A percentile compares a stretch with the other conserved stretches of the same genome.
These are phyloP conservation scores for Enteromius paludinosus DNA, from an alignment of 2,797 vertebrate species.

Conservation along the genomic window DNA sequence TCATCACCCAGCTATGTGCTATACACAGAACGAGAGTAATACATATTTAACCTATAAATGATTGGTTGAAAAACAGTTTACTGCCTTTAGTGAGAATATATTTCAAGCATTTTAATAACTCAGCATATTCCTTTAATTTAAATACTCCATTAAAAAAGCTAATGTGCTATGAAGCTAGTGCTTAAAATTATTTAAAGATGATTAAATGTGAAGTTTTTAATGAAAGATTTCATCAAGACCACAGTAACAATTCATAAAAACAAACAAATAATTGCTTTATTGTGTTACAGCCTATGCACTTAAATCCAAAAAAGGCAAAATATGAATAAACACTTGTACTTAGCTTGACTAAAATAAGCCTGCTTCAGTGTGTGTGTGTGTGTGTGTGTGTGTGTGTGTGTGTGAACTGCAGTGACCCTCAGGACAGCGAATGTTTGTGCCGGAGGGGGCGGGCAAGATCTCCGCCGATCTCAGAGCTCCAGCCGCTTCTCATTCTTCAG, in stretches of 20 bases:
- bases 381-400: too few species aligned
- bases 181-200: too few species aligned
- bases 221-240: too few species aligned
- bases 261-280: too few species aligned
- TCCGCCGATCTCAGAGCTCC: not conserved
- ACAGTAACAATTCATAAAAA: too few species aligned
- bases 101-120: too few species aligned
- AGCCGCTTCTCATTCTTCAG: conserved; percentile 1
- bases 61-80: not conserved
- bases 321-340: not conserved
- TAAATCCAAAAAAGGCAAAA: not conserved
- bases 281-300: not conserved
- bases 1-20: not conserved
- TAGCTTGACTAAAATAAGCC: too few species aligned
- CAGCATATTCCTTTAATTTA: too few species aligned
- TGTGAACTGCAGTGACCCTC: conserved; percentile 15
- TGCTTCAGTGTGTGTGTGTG: too few species aligned
- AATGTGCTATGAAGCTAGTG: too few species aligned
- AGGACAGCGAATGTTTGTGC: not conserved
- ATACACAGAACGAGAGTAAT: not conserved
- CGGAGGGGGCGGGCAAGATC: conserved; percentile 34
- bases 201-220: too few species aligned
- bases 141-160: too few species aligned
- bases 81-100: not conserved
- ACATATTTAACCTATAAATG: not conserved